Base-by-base conservation (phyloP, 53 echinoderm and acorn worm species). In the Patiria pectinifera region DNA sequence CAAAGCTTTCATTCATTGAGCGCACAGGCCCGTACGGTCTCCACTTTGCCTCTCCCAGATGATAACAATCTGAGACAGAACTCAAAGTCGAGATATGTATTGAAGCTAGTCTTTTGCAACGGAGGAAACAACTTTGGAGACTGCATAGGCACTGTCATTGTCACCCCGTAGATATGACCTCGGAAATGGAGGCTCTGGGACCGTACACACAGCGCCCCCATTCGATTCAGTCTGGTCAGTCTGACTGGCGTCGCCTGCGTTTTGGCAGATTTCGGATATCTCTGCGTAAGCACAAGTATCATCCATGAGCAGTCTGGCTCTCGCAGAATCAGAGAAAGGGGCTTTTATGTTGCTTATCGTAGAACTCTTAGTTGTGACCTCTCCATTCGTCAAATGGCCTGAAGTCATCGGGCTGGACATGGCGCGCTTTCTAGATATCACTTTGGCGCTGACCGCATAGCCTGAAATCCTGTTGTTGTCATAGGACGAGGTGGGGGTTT, bases 401-500 rank as follows among this genome's bases (percentile, higher is more conserved):
- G 62, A 23, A 0, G 90, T 77, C 69, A 81, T 81, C 23, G 90
- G 90, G 80, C 60, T 90, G 16, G 90, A 90, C 90, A 90, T 81
- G 21, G 90, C 90, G 22, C 90, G 80, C 71, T 90, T 80, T 63
- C 90, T 62, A 18, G 80, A 59, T 4, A 89, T 16, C 16, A 61
- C 81, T 63, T 90, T 90, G 45, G 81, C 19, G 2, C 79, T 48
- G 12, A 35, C 66, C 16, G 84, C 84, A 35, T 63, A 84, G 48
- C 81, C 23, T 11, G 25, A 79, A 59, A 80, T 62, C 47, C 44
- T 81, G 81, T 81, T 81, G 66, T 81, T 80, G 81, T 80, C 80
- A 62, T 90, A 90, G 4, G 45, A 89, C 78, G 25, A 11, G 2
- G 45, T 19, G 15, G 71, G 24, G n/a, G 19, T 24, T 11, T 26